Conservation (phyloP, 2,113 vertebrate genomes). For the Ceyx margarethae region DNA sequence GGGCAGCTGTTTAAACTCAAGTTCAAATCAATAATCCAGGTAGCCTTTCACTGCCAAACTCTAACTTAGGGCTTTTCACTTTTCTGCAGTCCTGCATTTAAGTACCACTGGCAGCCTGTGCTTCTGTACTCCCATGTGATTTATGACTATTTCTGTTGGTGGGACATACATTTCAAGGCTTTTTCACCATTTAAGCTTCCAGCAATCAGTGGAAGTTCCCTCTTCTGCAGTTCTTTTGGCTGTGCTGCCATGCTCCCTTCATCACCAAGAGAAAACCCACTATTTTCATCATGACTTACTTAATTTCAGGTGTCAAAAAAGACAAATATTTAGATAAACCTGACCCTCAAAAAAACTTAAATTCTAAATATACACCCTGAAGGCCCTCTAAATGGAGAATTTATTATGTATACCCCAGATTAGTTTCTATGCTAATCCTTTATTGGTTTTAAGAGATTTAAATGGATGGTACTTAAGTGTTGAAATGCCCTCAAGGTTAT, state of each 20-base stretch:
- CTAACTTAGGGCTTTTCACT: conserved; percentile 35
- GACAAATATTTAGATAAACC: not conserved
- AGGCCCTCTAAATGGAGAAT: not conserved
- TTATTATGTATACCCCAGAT: not conserved
- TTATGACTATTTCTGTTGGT: conserved; percentile 55
- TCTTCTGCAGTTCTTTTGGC: conserved; percentile 1
- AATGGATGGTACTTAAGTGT: conserved; percentile 10
- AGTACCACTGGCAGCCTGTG: not conserved
- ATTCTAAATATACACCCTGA: not conserved
- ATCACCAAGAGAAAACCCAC: not conserved
- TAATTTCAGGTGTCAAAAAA: conserved; percentile 4
- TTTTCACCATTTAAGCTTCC: conserved; percentile 43
- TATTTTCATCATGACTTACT: not conserved
- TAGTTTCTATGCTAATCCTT: not conserved
- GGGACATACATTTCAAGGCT: conserved; percentile 49
- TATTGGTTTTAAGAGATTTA: conserved; percentile 23
- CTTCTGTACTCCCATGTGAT: conserved; percentile 27
- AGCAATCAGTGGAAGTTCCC: conserved; percentile 18
- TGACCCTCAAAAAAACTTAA: not conserved
- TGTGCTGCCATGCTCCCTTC: not conserved
- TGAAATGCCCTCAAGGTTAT: conserved; percentile 26
- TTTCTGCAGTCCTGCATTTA: conserved; percentile 26
- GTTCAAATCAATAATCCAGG: conserved; percentile 74
- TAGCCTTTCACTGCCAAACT: conserved; percentile 47
- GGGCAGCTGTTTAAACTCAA: conserved; percentile 50